Evolutionary conservation across 2,797 vertebrate genomes (phyloP).

Genomic region (Melanotaenia pygmaea): DNA sequence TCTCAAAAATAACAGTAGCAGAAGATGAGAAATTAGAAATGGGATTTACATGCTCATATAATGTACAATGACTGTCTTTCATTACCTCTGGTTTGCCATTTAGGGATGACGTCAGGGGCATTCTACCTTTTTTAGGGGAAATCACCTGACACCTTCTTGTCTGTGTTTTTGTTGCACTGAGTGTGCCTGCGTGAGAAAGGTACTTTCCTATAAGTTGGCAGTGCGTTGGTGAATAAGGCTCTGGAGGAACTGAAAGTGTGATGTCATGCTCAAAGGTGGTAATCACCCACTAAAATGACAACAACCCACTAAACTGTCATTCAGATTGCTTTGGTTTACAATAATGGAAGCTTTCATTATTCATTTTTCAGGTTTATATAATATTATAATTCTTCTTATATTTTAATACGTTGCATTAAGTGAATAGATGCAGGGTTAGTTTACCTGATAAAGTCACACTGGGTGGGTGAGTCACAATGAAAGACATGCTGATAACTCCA

Average conservation of each 20-base stretch:
- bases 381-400: not conserved
- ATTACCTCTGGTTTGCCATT: not conserved
- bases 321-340: not conserved
- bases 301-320: not conserved
- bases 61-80: not conserved
- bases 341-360: not conserved
- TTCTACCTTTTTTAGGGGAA: conserved; percentile 21
- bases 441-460: not conserved
- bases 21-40: conserved; percentile 9
- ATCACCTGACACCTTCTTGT: conserved; percentile 23
- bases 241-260: conserved; percentile 29
- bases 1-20: not conserved
- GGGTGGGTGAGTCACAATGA: not conserved
- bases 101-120: not conserved
- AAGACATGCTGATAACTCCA: not conserved
- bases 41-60: not conserved
- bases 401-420: not conserved
- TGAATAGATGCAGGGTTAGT: not conserved
- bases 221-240: not conserved
- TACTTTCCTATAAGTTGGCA: conserved; percentile 48
- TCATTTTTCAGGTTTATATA: not conserved
- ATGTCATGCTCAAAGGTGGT: not conserved
- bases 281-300: not conserved
- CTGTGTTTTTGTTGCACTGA: conserved; percentile 12
- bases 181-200: not conserved